These are phyloP conservation scores for Hemibagrus wyckioides DNA, from an alignment of 2,113 vertebrate genomes.

Conservation along the genomic window DNA sequence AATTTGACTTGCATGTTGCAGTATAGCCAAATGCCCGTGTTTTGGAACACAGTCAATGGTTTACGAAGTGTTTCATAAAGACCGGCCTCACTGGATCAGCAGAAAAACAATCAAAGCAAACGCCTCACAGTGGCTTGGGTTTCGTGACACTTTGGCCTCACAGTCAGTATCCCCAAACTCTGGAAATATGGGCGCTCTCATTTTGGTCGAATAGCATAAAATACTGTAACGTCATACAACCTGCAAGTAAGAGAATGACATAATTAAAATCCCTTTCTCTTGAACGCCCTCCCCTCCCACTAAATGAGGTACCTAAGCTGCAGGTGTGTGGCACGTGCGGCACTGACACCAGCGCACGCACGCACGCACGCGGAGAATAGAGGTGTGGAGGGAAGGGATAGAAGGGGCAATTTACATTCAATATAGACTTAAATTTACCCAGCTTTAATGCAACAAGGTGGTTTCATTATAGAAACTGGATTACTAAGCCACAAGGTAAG, in stretches of 20 bases:
- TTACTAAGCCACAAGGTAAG: neutral
- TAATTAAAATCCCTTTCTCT: constrained; percentile 28
- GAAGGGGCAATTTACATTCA: neutral
- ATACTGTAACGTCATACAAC: constrained; percentile 14
- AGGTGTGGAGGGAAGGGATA: neutral
- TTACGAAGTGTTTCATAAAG: constrained; percentile 66
- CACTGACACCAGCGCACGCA: neutral
- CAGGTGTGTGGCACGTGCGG: constrained; percentile 72
- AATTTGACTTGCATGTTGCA: constrained; percentile 42
- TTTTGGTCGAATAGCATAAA: constrained; percentile 16
- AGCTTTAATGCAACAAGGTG: neutral
- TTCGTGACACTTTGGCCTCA: constrained; percentile 37
- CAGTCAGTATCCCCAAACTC: neutral
- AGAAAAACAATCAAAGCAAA: constrained; percentile 53
- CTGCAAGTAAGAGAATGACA: constrained; percentile 17
- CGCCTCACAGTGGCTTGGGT: constrained; percentile 42
- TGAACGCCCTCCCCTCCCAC: constrained; percentile 50
- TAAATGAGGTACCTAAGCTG: constrained; percentile 47
- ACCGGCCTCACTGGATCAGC: constrained; percentile 51
- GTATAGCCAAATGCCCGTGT: constrained; percentile 38
- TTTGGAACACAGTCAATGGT: constrained; percentile 45
- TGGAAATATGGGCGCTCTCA: neutral
- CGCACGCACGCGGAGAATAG: neutral
- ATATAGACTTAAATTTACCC: neutral
- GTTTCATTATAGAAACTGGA: neutral